phyloP scores from a whole-genome alignment of 1,140 invertebrate species.

The Heliconius himera region DNA sequence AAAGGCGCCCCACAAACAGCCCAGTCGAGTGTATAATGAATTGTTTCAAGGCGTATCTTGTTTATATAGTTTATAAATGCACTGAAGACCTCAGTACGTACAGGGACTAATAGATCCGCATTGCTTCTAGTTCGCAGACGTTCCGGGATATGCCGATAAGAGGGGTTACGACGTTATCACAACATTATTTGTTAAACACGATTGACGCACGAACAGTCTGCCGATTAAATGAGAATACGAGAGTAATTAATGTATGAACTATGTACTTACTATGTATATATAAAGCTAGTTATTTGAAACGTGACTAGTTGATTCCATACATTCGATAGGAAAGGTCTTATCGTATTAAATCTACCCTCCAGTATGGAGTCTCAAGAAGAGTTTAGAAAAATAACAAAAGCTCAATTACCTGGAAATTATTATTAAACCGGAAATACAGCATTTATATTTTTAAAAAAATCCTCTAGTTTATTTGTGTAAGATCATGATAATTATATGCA shows the following conservation, averaged over 20 bases:
- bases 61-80: conserved; percentile 66
- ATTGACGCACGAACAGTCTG: conserved; percentile 76
- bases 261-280: conserved; percentile 6
- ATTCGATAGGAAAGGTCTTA: neutral
- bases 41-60: conserved; percentile 45
- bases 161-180: conserved; percentile 76
- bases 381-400: neutral
- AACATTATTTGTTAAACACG: conserved; percentile 68
- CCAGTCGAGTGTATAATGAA: conserved; percentile 53
- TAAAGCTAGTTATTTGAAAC: neutral
- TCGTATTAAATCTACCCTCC: neutral
- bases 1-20: conserved; percentile 48
- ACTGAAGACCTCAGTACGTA: conserved; percentile 46
- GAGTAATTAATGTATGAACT: conserved; percentile 37
- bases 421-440: neutral
- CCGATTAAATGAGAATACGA: conserved; percentile 45
- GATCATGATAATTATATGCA: too few relatives aligned
- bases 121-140: conserved; percentile 69
- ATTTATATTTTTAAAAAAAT: neutral
- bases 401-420: neutral
- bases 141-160: conserved; percentile 77
- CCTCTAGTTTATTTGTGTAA: too few relatives aligned
- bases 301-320: neutral
- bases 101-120: conserved; percentile 67
- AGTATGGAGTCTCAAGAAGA: neutral